These are phyloP conservation scores for Octopus sinensis DNA, from an alignment of 1,140 invertebrate genomes.

Conservation along the genomic window DNA sequence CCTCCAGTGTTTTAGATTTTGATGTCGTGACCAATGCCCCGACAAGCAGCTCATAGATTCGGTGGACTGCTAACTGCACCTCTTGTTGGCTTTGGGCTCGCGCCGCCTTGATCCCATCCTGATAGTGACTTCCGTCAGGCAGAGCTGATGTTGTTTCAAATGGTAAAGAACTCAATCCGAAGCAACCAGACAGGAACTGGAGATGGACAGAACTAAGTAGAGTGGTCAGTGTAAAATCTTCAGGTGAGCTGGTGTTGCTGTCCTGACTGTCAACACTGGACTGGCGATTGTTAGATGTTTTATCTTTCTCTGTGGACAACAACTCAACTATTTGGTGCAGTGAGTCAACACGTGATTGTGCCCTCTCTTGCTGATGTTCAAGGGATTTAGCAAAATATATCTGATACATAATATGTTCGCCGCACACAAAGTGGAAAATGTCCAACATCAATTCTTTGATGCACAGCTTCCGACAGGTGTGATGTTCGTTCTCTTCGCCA, in stretches of 20 bases:
- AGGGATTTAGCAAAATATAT: slow-evolving; percentile 52
- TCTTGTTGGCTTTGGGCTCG: slow-evolving; percentile 51
- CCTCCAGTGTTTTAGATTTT: slow-evolving; percentile 28
- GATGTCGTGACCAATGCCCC: slow-evolving; percentile 40
- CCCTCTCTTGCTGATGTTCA: slow-evolving; percentile 58
- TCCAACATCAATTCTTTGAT: slow-evolving; percentile 26
- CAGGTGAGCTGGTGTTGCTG: slow-evolving; percentile 19
- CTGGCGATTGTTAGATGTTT: slow-evolving; percentile 26
- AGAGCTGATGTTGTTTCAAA: slow-evolving; percentile 24
- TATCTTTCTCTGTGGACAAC: slow-evolving; percentile 54
- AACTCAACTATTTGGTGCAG: slow-evolving; percentile 60
- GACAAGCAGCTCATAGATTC: slow-evolving; percentile 54
- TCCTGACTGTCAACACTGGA: slow-evolving; percentile 21
- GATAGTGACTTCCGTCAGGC: slow-evolving; percentile 50
- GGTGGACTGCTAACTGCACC: slow-evolving; percentile 52
- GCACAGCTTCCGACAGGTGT: slow-evolving; percentile 17
- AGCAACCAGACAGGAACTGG: slow-evolving; percentile 65
- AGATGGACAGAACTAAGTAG: slow-evolving; percentile 60
- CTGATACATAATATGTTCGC: slow-evolving; percentile 40
- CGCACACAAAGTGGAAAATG: slow-evolving; percentile 44
- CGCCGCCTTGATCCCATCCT: slow-evolving; percentile 53
- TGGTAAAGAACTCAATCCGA: slow-evolving; percentile 60
- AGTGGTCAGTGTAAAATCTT: slow-evolving; percentile 37
- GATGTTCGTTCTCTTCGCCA: slow-evolving; percentile 13
- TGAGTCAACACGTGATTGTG: slow-evolving; percentile 60